Conservation (phyloP, 2,797 vertebrate genomes). For the Aselliscus stoliczkanus region DNA sequence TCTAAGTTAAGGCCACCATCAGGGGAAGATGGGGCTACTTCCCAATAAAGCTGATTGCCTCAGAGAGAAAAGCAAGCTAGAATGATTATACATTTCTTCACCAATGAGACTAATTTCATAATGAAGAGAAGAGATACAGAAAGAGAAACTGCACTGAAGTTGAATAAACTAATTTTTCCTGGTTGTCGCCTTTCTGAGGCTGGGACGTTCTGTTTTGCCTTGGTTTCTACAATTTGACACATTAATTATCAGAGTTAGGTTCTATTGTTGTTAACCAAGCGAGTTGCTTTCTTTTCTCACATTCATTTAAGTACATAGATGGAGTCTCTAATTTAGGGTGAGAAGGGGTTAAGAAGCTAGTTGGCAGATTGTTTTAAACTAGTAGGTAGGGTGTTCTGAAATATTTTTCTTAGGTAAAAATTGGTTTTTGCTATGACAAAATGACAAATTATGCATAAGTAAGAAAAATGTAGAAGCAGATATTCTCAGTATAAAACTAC, state of each 20-base stretch:
- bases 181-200: background rate
- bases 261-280: background rate
- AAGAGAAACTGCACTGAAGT: background rate
- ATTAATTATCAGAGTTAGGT: background rate
- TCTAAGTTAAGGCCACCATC: background rate
- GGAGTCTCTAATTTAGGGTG: background rate
- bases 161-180: background rate
- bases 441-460: conserved; percentile 18
- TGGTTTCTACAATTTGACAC: background rate
- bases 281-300: background rate
- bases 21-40: background rate
- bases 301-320: background rate
- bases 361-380: background rate
- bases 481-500: background rate
- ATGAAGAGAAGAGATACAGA: background rate
- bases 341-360: background rate
- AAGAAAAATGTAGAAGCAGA: conserved; percentile 28
- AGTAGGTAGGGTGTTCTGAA: background rate
- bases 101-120: background rate
- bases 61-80: background rate
- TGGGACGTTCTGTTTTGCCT: background rate
- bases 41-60: background rate
- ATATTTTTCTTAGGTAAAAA: conserved; percentile 17
- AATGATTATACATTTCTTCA: background rate
- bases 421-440: background rate